phyloP scores from a whole-genome alignment of 2,797 vertebrate genomes.

The Neoniphon sammara region DNA sequence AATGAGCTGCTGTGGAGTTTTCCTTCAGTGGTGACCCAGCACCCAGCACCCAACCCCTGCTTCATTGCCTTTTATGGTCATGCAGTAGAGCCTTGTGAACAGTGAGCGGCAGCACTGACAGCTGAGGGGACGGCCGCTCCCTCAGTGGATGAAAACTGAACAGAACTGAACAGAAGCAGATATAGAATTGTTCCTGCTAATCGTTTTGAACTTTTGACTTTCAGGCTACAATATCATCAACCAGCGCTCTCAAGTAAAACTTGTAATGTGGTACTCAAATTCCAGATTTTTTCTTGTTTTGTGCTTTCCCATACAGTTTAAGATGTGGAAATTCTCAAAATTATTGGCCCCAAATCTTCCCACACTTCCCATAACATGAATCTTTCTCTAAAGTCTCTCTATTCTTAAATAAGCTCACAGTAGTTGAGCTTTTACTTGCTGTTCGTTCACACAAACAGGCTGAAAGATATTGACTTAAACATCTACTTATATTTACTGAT shows the following conservation, averaged over 20 bases:
- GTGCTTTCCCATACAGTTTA: not conserved
- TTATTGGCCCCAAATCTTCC: too few relatives aligned
- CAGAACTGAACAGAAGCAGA: constrained; percentile 4
- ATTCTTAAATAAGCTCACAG: too few relatives aligned
- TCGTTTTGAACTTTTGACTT: too few relatives aligned
- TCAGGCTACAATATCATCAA: too few relatives aligned
- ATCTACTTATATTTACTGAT: too few relatives aligned
- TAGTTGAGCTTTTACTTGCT: too few relatives aligned
- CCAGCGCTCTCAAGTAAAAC: not conserved
- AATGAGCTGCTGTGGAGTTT: constrained; percentile 24
- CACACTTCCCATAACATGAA: too few relatives aligned
- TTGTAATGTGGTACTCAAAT: not conserved
- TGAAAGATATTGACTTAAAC: too few relatives aligned
- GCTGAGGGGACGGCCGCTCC: constrained; percentile 51
- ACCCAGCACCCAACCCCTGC: constrained; percentile 17
- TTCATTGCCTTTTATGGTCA: constrained; percentile 67
- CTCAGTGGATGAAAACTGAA: not conserved
- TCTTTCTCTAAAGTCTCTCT: too few relatives aligned
- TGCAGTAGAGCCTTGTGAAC: constrained; percentile 61
- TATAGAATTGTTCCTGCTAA: not conserved
- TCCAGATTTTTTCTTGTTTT: not conserved
- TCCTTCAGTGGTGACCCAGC: constrained; percentile 17
- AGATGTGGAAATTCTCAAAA: not conserved
- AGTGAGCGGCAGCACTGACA: constrained; percentile 64
- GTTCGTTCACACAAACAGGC: too few relatives aligned